phyloP scores from a whole-genome alignment of 1,140 invertebrate species.

The Cepaea nemoralis region DNA sequence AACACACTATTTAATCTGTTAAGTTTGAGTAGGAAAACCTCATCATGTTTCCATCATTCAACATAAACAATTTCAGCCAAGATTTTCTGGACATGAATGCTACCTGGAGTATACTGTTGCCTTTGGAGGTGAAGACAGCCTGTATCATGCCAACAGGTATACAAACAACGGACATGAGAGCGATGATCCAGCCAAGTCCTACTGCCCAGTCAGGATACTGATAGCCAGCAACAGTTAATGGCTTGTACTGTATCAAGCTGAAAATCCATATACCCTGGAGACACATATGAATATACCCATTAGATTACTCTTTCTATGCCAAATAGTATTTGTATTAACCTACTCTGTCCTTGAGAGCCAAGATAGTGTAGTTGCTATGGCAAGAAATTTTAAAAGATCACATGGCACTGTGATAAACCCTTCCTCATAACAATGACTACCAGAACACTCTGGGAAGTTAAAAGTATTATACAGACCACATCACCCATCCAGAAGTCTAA shows the following conservation, averaged over 20 bases:
- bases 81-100: conserved; percentile 7
- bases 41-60: neutral
- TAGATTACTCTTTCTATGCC: too few relatives aligned
- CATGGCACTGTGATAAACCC: too few relatives aligned
- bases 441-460: too few relatives aligned
- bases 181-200: conserved; percentile 87
- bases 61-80: neutral
- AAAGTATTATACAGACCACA: too few relatives aligned
- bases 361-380: too few relatives aligned
- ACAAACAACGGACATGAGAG: conserved; percentile 85
- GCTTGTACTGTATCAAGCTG: conserved; percentile 87
- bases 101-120: conserved; percentile 82
- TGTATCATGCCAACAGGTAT: conserved; percentile 86
- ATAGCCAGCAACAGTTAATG: conserved; percentile 85
- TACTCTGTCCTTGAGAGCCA: too few relatives aligned
- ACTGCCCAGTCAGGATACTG: conserved; percentile 88
- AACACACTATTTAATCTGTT: too few relatives aligned
- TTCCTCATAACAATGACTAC: too few relatives aligned
- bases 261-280: conserved; percentile 86
- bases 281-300: too few relatives aligned
- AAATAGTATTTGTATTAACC: too few relatives aligned
- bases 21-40: neutral
- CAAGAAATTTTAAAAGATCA: too few relatives aligned
- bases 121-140: conserved; percentile 80
- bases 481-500: too few relatives aligned